A percentile compares a stretch with the other conserved stretches of the same genome.
These are phyloP conservation scores for Hystrix brachyura DNA, from an alignment of 2,113 vertebrate genomes.

Conservation along the genomic window DNA sequence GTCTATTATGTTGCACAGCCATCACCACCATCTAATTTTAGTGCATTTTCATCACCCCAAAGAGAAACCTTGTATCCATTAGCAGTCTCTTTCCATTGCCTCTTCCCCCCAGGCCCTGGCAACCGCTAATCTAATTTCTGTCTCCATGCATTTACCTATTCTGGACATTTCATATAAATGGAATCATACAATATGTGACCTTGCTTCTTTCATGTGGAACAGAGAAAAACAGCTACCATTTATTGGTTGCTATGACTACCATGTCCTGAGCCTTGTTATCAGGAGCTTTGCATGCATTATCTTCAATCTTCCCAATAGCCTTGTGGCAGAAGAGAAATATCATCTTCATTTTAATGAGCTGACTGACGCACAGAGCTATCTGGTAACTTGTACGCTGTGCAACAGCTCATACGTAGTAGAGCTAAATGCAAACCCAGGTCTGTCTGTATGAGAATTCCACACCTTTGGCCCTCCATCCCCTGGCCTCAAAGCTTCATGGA, in stretches of 20 bases:
- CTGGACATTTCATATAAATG: slow-evolving; percentile 76
- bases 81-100: slow-evolving; percentile 37
- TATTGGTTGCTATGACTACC: slow-evolving; percentile 76
- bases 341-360: slow-evolving; percentile 73
- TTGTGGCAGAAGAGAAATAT: slow-evolving; percentile 57
- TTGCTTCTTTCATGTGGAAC: slow-evolving; percentile 74
- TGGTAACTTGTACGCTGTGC: background rate
- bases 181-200: slow-evolving; percentile 70
- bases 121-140: slow-evolving; percentile 76
- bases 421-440: slow-evolving; percentile 60
- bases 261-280: slow-evolving; percentile 55
- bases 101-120: slow-evolving; percentile 19
- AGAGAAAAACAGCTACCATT: slow-evolving; percentile 78
- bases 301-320: slow-evolving; percentile 73
- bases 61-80: slow-evolving; percentile 60
- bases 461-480: background rate
- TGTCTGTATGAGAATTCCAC: slow-evolving; percentile 7
- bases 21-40: slow-evolving; percentile 45
- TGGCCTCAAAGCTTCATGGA: background rate
- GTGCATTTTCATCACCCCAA: slow-evolving; percentile 57
- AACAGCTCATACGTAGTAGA: slow-evolving; percentile 40
- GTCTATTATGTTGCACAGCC: slow-evolving; percentile 32
- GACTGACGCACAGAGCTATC: slow-evolving; percentile 40
- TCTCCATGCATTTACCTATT: slow-evolving; percentile 74
- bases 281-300: slow-evolving; percentile 71